Percentiles rank a stretch among this genome's conserved stretches.
phyloP scores from a whole-genome alignment of 2,888 invertebrate genomes.

The Drosophila stalkeri region DNA sequence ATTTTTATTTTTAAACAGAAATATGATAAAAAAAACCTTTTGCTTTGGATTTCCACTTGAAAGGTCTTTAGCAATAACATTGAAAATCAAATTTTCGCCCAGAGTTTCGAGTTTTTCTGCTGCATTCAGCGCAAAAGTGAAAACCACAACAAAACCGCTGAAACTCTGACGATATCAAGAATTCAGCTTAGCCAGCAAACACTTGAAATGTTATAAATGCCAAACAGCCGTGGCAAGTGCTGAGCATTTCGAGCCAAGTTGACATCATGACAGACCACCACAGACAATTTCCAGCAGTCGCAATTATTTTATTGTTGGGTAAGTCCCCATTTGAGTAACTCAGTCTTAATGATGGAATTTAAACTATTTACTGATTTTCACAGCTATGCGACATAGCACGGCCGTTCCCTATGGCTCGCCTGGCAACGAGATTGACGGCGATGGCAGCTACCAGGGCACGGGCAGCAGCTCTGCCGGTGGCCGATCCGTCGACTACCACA shows the following conservation, averaged over 20 bases:
- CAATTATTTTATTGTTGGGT: constrained; percentile 60
- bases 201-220: constrained; percentile 65
- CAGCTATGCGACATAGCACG: constrained; percentile 39
- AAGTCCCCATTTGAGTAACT: constrained; percentile 39
- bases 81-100: constrained; percentile 50
- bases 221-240: constrained; percentile 37
- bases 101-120: constrained; percentile 48
- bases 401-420: constrained; percentile 48
- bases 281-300: constrained; percentile 41
- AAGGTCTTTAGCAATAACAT: constrained; percentile 47
- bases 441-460: constrained; percentile 41
- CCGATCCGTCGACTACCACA: constrained; percentile 76
- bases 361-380: not conserved
- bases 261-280: constrained; percentile 55
- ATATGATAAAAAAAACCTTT: not conserved
- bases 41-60: not conserved
- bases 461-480: constrained; percentile 21
- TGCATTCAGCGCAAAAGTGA: constrained; percentile 50
- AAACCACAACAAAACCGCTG: constrained; percentile 31
- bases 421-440: constrained; percentile 69
- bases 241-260: constrained; percentile 50
- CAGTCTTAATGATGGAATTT: not conserved
- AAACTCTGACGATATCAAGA: constrained; percentile 29
- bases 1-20: no score
- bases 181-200: constrained; percentile 65